A percentile compares a stretch with the other conserved stretches of the same genome.
phyloP scores from a whole-genome alignment of 2,888 invertebrate species.

The Bibio marci region DNA sequence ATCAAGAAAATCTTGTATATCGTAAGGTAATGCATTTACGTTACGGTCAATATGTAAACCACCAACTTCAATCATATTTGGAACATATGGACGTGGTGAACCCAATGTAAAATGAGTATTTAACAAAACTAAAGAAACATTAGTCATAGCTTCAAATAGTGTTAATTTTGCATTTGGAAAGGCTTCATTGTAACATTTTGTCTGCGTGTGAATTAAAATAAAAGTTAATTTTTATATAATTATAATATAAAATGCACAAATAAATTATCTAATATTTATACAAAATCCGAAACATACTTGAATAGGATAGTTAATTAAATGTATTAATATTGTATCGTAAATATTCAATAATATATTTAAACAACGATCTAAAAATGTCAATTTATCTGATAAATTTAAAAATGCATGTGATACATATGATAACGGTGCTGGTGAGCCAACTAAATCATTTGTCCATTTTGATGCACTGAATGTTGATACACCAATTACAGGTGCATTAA shows the following conservation, averaged over 20 bases:
- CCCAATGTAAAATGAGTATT: slow-evolving; percentile 24
- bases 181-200: neutral
- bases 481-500: slow-evolving; percentile 13
- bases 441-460: slow-evolving; percentile 6
- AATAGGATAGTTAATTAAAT: slow-evolving; percentile 6
- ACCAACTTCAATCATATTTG: too few species aligned
- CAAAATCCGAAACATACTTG: slow-evolving; percentile 1
- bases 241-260: too few species aligned
- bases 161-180: slow-evolving; percentile 1
- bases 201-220: too few species aligned
- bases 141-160: slow-evolving; percentile 14
- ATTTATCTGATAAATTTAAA: slow-evolving; percentile 8
- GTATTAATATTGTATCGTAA: slow-evolving; percentile 1
- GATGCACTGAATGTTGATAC: slow-evolving; percentile 5
- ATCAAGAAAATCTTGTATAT: slow-evolving; percentile 26
- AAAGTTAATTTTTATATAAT: too few species aligned
- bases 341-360: slow-evolving; percentile 11
- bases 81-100: slow-evolving; percentile 21
- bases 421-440: slow-evolving; percentile 2
- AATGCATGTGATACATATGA: slow-evolving; percentile 3
- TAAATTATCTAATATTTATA: too few species aligned
- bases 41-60: slow-evolving; percentile 25
- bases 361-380: slow-evolving; percentile 14
- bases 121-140: slow-evolving; percentile 20
- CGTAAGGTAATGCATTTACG: slow-evolving; percentile 21